Percentiles rank a stretch among this genome's conserved stretches.
phyloP scores from a whole-genome alignment of 1,140 invertebrate genomes.

The Penaeus vannamei region DNA sequence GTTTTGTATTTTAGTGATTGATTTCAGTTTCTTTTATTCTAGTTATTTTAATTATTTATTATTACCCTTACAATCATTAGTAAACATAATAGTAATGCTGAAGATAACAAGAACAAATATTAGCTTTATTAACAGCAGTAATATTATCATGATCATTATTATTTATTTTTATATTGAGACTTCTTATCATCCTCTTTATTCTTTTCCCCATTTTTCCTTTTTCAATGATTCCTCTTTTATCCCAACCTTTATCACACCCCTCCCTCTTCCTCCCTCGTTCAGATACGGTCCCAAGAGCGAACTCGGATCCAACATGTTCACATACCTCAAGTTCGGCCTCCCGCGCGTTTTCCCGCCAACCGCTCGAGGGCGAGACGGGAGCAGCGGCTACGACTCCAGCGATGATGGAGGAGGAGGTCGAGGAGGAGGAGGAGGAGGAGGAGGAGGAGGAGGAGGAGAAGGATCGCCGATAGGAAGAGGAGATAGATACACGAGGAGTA shows the following conservation, averaged over 20 bases:
- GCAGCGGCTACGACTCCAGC: constrained; percentile 89
- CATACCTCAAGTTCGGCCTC: constrained; percentile 92
- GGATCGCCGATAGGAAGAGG: constrained; percentile 49
- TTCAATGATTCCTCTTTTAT: neutral
- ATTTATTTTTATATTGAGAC: too few species aligned
- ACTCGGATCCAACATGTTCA: constrained; percentile 89
- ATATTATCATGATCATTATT: too few species aligned
- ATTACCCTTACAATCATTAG: too few species aligned
- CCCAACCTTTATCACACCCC: neutral
- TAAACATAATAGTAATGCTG: too few species aligned
- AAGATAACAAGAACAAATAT: too few species aligned
- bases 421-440: constrained; percentile 18
- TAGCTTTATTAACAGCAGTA: too few species aligned
- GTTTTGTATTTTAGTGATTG: too few species aligned
- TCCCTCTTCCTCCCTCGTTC: constrained; percentile 3
- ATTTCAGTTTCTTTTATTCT: too few species aligned
- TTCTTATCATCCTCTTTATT: neutral
- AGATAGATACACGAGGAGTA: constrained; percentile 62
- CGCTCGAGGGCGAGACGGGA: constrained; percentile 77
- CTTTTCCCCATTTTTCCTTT: neutral
- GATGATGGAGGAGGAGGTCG: constrained; percentile 79
- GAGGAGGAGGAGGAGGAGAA: constrained; percentile 32
- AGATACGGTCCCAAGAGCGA: constrained; percentile 81
- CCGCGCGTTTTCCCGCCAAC: constrained; percentile 90
- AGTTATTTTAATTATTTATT: too few species aligned